Conservation (phyloP, 2,113 vertebrate species). For the Notarius lentiginosus region DNA sequence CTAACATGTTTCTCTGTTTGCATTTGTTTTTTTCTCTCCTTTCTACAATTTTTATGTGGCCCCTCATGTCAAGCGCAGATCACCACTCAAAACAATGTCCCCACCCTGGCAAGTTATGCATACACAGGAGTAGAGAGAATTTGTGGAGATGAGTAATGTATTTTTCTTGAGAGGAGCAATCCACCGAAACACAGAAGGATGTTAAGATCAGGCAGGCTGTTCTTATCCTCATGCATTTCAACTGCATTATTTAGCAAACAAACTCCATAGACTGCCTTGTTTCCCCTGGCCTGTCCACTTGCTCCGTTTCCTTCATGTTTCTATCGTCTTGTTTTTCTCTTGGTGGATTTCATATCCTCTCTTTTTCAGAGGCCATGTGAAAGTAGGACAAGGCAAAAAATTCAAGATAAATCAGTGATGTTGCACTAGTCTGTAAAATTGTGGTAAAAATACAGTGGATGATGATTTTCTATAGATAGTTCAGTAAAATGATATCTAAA, state of each 20-base stretch:
- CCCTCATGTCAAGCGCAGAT: conserved; percentile 41
- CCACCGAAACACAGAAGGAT: conserved; percentile 43
- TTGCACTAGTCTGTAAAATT: neutral
- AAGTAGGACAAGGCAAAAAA: neutral
- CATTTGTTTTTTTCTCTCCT: conserved; percentile 12
- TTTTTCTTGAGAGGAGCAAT: conserved; percentile 35
- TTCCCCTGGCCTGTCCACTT: conserved; percentile 41
- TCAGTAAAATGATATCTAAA: neutral
- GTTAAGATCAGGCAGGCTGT: conserved; percentile 40
- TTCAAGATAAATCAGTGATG: neutral
- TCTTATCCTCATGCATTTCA: conserved; percentile 41
- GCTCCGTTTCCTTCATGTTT: conserved; percentile 54
- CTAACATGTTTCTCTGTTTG: conserved; percentile 47
- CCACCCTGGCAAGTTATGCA: conserved; percentile 5
- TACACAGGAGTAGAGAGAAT: conserved; percentile 29
- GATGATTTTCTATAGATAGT: neutral
- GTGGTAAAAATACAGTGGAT: neutral
- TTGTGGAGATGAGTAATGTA: conserved; percentile 29
- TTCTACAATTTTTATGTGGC: conserved; percentile 53
- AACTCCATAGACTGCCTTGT: conserved; percentile 42
- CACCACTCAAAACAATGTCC: conserved; percentile 23
- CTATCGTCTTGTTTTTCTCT: conserved; percentile 24
- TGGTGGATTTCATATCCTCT: conserved; percentile 15
- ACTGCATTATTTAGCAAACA: conserved; percentile 55
- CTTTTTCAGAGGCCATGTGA: conserved; percentile 5